A percentile compares a stretch with the other conserved stretches of the same genome.
These are phyloP conservation scores for Xestoiulus laeticollis DNA, from an alignment of 2,888 invertebrate species.

Conservation along the genomic window DNA sequence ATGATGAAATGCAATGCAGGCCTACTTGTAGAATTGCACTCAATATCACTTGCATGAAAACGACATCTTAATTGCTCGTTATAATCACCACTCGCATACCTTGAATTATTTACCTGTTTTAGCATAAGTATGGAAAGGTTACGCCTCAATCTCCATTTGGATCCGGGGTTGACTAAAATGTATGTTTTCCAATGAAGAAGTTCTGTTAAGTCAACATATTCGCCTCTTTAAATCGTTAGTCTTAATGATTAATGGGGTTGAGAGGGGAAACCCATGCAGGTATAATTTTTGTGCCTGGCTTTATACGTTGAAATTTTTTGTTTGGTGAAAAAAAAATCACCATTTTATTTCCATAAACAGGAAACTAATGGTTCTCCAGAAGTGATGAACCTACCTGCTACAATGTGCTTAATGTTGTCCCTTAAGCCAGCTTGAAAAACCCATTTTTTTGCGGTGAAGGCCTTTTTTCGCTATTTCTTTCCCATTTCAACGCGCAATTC, in stretches of 20 bases:
- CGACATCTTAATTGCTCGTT: too few relatives aligned
- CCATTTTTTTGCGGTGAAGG: constrained; percentile 4
- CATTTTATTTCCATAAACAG: constrained; percentile 28
- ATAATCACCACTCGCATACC: too few relatives aligned
- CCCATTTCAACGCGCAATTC: constrained; percentile 4
- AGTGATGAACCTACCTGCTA: constrained; percentile 37
- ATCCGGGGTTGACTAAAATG: neutral
- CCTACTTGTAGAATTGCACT: too few relatives aligned
- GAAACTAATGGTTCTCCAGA: constrained; percentile 9
- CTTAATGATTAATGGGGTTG: constrained; percentile 12
- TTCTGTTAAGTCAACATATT: neutral
- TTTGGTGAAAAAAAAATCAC: neutral
- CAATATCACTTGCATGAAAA: too few relatives aligned
- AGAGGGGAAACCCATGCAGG: neutral
- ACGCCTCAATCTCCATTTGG: neutral
- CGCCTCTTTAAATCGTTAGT: neutral
- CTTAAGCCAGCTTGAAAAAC: constrained; percentile 28
- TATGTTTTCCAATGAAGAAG: neutral
- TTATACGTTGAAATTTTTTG: constrained; percentile 9
- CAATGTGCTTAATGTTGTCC: constrained; percentile 28
- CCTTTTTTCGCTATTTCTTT: neutral
- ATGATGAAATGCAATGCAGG: too few relatives aligned
- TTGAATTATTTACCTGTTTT: too few relatives aligned
- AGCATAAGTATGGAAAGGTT: neutral
- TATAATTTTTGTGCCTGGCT: neutral